Base-by-base conservation (phyloP, 2,888 invertebrate genomes). In the Crioceris asparagi region DNA sequence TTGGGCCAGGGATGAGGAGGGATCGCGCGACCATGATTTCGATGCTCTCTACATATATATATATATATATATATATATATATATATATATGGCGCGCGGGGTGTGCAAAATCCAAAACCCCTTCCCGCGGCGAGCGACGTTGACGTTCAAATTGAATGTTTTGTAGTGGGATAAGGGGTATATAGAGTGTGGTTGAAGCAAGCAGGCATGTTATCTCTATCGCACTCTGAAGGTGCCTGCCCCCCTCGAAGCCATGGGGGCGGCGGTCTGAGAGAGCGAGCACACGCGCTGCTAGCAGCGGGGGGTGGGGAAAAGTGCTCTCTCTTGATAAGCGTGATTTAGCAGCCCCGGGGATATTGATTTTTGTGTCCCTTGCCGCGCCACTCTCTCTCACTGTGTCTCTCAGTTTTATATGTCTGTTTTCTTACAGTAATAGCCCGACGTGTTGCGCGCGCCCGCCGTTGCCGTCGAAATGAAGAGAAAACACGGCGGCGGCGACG, bases 261-360 rank as follows among this genome's bases (percentile, higher is more conserved):
- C 41, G 46, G 45, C 67, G 44, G 46, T n/a, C n/a, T n/a, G n/a
- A n/a, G 50, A 16, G 54, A 48, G 66, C 49, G 53, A 48, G 66
- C 48, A 67, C 59, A 66, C 7, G 33, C 14, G 11, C 64, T 45
- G 66, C 43, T 26, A 33, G 38, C 33, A 40, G 44, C 44, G 27
- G 48, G 43, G 48, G 53, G 19, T 14, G 57, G 60, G 62, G 60
- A 61, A 63, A 65, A 65, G 64, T 66, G 64, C 66, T 67, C n/a
- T n/a, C n/a, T n/a, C 66, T 67, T 67, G 67, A 67, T 66, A 66
- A 67, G 67, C 76, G 77, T 77, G 78, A 77, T 78, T 78, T 78
- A 77, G 77, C 76, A 76, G 77, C 77, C 76, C 76, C 75, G 75
- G 69, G 76, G 76, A 77, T 66, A 66, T 66, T 66, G 66, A 66